phyloP scores from a whole-genome alignment of 2,113 vertebrate species.

The Brienomyrus brachyistius region DNA sequence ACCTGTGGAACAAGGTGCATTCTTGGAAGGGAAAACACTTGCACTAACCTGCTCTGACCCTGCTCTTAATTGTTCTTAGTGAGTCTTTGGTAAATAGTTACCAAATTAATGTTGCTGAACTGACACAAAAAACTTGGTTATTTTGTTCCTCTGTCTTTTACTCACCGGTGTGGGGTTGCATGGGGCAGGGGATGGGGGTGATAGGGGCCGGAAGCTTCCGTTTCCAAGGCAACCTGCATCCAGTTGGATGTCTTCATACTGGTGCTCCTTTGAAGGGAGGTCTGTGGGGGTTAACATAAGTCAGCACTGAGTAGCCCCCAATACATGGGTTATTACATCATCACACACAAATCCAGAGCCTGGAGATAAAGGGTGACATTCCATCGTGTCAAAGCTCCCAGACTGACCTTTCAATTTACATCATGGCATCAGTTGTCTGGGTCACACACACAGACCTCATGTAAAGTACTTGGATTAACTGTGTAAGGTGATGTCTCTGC shows the following conservation, averaged over 20 bases:
- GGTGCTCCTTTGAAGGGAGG: slow-evolving; percentile 75
- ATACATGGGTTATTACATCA: slow-evolving; percentile 6
- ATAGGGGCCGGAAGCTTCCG: slow-evolving; percentile 51
- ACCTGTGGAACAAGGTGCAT: slow-evolving; percentile 22
- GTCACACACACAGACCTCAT: background rate
- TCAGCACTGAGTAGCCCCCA: background rate
- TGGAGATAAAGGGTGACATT: too few relatives aligned
- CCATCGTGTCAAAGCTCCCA: background rate
- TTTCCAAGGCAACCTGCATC: slow-evolving; percentile 75
- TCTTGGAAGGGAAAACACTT: background rate
- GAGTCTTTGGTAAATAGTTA: background rate
- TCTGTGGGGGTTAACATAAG: slow-evolving; percentile 52
- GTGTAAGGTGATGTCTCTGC: background rate
- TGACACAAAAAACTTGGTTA: background rate
- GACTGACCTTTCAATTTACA: background rate
- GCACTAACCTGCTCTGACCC: background rate
- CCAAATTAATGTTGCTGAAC: background rate
- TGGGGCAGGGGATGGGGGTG: slow-evolving; percentile 70
- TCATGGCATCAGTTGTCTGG: background rate
- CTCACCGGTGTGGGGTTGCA: slow-evolving; percentile 51
- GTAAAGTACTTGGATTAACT: background rate
- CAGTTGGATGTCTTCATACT: slow-evolving; percentile 81
- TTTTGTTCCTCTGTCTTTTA: background rate
- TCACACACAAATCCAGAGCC: background rate
- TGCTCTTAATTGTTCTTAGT: background rate